Evolutionary conservation across 2,797 vertebrate species (phyloP).

Genomic region (Naso thynnoides): DNA sequence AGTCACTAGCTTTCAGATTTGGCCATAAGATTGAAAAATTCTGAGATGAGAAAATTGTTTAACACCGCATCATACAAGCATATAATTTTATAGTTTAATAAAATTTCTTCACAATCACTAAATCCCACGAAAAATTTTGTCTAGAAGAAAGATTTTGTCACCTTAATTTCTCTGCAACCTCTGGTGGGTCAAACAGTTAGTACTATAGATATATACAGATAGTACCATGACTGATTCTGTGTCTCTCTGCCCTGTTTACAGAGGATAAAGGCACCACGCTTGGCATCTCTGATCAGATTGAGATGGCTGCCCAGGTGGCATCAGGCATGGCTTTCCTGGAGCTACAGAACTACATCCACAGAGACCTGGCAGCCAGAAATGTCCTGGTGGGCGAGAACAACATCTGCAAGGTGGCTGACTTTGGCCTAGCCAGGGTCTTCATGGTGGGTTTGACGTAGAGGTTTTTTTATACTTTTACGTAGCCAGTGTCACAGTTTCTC

Average conservation of each 20-base stretch:
- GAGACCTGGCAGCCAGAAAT: conserved; percentile 96
- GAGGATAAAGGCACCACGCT: conserved; percentile 88
- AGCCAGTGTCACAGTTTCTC: background rate
- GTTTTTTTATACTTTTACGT: background rate
- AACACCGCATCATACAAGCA: background rate
- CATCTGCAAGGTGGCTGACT: conserved; percentile 97
- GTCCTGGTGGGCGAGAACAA: conserved; percentile 95
- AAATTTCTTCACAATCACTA: too few species aligned
- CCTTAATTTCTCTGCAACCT: background rate
- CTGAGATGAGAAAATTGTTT: background rate
- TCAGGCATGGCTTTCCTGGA: conserved; percentile 96
- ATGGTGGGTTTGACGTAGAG: conserved; percentile 81
- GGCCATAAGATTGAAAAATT: background rate
- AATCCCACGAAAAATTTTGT: background rate
- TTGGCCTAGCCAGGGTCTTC: conserved; percentile 96
- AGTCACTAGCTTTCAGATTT: background rate
- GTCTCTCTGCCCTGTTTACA: conserved; percentile 55
- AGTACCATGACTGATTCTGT: background rate
- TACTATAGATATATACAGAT: too few species aligned
- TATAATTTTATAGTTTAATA: too few species aligned
- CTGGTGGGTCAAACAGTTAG: background rate
- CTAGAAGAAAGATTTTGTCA: background rate
- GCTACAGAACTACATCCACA: conserved; percentile 95
- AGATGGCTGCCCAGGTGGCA: conserved; percentile 94
- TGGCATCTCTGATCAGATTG: conserved; percentile 86